Conservation (phyloP, 2,888 invertebrate genomes). For the Toxonevra muliebris region DNA sequence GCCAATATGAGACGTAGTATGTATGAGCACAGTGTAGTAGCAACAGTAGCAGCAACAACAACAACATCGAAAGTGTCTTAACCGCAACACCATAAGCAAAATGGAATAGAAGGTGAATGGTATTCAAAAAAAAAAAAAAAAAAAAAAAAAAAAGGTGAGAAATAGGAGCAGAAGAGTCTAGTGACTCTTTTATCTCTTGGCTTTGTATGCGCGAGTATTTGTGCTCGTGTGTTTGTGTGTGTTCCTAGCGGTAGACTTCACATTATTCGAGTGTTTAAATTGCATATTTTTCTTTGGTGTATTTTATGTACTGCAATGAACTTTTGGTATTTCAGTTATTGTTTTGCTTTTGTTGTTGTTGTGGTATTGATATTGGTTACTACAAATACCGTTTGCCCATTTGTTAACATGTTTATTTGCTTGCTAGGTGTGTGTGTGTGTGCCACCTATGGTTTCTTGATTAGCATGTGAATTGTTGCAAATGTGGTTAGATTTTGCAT, state of each 20-base stretch:
- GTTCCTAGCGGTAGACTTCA: neutral
- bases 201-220: neutral
- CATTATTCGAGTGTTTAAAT: constrained; percentile 16
- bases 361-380: constrained; percentile 6
- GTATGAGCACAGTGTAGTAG: constrained; percentile 16
- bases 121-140: neutral
- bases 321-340: neutral
- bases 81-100: constrained; percentile 12
- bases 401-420: neutral
- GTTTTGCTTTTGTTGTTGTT: constrained; percentile 20
- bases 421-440: neutral
- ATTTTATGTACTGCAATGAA: constrained; percentile 5
- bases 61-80: constrained; percentile 3
- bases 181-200: too few relatives aligned
- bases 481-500: constrained; percentile 11
- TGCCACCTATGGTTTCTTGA: neutral
- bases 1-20: constrained; percentile 3
- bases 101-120: constrained; percentile 16
- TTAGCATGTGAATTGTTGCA: constrained; percentile 22
- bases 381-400: constrained; percentile 14
- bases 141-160: too few relatives aligned
- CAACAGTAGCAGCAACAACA: constrained; percentile 20
- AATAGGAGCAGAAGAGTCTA: too few relatives aligned
- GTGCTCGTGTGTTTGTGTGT: neutral
- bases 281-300: constrained; percentile 26